Conservation (phyloP, 2,113 vertebrate species). For the Miniopterus natalensis region DNA sequence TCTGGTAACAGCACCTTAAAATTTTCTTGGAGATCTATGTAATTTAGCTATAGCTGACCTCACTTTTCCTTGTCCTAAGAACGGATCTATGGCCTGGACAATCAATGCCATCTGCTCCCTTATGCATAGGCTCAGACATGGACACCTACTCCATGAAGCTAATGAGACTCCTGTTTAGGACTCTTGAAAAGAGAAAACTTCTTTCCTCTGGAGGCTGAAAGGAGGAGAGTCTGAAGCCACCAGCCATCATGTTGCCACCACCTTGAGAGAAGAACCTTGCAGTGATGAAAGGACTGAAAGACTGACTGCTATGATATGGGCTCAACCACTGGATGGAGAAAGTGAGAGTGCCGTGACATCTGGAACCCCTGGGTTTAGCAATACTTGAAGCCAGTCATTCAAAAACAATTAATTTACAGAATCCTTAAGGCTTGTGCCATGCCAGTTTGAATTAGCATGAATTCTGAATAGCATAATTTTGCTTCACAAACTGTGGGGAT, state of each 20-base stretch:
- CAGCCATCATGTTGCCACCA: background rate
- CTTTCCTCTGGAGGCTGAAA: background rate
- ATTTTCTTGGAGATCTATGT: constrained; percentile 13
- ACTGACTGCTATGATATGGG: background rate
- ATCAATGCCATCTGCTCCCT: background rate
- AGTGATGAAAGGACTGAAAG: background rate
- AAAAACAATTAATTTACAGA: background rate
- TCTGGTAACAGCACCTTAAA: background rate
- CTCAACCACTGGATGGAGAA: background rate
- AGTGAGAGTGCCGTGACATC: background rate
- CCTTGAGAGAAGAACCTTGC: background rate
- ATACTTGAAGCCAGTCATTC: background rate
- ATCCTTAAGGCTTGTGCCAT: background rate
- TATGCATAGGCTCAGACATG: background rate
- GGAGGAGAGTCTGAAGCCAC: background rate
- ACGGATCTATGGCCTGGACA: background rate
- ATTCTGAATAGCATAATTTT: background rate
- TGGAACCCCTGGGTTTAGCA: background rate
- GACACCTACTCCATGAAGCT: background rate
- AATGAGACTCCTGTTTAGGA: background rate
- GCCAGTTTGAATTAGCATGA: background rate
- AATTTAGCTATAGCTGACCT: background rate
- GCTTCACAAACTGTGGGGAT: constrained; percentile 5
- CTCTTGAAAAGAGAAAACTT: background rate
- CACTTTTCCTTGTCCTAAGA: background rate